Evolutionary conservation across 2,888 invertebrate genomes (phyloP).

Genomic region (Rhabditoides inermis): DNA sequence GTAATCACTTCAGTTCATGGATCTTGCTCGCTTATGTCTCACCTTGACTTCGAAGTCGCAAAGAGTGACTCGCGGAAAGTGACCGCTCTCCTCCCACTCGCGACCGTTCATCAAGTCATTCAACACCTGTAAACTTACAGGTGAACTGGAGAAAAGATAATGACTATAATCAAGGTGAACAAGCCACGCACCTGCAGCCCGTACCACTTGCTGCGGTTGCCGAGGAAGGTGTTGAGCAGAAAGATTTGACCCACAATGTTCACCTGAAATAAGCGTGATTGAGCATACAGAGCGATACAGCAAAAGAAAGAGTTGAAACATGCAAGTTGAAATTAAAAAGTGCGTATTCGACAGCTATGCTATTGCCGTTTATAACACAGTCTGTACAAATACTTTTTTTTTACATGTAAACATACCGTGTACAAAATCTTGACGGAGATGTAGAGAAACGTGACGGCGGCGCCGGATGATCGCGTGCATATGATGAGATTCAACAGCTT

Average conservation of each 20-base stretch:
- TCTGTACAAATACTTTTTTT: no score
- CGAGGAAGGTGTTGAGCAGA: constrained; percentile 51
- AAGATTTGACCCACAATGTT: constrained; percentile 52
- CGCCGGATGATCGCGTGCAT: constrained; percentile 50
- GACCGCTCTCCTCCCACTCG: constrained; percentile 51
- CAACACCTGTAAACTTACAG: constrained; percentile 28
- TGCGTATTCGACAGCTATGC: no score
- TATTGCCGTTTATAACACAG: no score
- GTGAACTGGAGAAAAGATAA: neutral
- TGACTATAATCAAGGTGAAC: neutral
- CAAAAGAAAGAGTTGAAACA: no score
- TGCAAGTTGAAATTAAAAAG: no score
- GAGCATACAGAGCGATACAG: no score
- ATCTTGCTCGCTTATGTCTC: no score
- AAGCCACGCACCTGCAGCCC: constrained; percentile 41
- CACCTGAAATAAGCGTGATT: no score
- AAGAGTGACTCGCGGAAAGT: constrained; percentile 51
- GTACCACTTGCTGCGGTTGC: constrained; percentile 49
- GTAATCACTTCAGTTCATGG: neutral
- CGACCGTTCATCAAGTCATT: constrained; percentile 52
- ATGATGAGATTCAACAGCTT: constrained; percentile 50
- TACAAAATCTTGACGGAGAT: constrained; percentile 28
- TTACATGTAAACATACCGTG: no score
- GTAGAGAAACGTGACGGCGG: constrained; percentile 50
- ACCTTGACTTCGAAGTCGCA: constrained; percentile 53